These are phyloP conservation scores for Aphelenchoides besseyi DNA, from an alignment of 1,140 invertebrate species.

Conservation along the genomic window DNA sequence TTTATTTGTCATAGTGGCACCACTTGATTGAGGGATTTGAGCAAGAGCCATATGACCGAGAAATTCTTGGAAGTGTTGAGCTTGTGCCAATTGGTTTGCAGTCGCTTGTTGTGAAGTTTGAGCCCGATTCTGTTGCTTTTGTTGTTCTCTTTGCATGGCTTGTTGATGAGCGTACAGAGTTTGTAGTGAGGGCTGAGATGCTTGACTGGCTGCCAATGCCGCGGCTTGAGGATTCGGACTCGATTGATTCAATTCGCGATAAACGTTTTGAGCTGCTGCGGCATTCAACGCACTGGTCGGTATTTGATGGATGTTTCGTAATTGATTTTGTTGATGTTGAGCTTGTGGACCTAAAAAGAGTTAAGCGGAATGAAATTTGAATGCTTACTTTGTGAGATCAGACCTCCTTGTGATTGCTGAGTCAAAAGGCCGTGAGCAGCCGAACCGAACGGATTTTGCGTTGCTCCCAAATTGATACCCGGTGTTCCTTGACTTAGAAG, in stretches of 20 bases:
- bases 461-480: not conserved
- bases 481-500: not conserved
- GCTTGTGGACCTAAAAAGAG: not conserved
- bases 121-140: not conserved
- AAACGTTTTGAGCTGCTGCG: not conserved
- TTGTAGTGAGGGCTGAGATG: not conserved
- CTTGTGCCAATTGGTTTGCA: not conserved
- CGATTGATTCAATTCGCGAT: not conserved
- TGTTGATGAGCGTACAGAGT: not conserved
- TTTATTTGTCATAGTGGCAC: no score
- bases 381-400: not conserved
- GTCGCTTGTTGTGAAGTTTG: not conserved
- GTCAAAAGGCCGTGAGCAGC: conserved; percentile 2
- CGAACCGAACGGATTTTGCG: not conserved
- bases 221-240: not conserved
- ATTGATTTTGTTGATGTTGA: not conserved
- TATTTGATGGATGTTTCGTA: not conserved
- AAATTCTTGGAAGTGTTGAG: no score
- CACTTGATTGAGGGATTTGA: no score
- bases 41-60: no score
- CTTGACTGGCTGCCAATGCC: not conserved
- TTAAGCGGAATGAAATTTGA: not conserved
- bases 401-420: conserved; percentile 12
- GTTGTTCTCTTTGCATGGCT: not conserved
- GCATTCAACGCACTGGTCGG: not conserved